These are phyloP conservation scores for Cryptocheilus praepositus DNA, from an alignment of 2,888 invertebrate species.

Conservation along the genomic window DNA sequence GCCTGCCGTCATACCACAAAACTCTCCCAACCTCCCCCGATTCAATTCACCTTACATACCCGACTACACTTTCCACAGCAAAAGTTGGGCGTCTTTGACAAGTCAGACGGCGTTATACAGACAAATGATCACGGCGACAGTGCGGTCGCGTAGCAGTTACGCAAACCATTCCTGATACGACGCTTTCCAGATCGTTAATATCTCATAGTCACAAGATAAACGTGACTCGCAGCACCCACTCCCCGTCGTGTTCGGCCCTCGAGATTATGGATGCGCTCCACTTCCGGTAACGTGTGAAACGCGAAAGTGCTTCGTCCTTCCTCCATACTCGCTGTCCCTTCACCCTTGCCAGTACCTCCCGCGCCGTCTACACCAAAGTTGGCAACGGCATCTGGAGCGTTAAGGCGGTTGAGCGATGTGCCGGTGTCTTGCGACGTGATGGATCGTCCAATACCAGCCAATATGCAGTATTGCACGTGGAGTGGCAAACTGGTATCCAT, in stretches of 20 bases:
- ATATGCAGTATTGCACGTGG: conserved; percentile 66
- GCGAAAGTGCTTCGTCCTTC: conserved; percentile 19
- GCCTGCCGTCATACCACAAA: not conserved
- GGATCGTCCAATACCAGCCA: conserved; percentile 68
- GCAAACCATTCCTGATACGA: conserved; percentile 19
- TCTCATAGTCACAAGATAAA: conserved; percentile 43
- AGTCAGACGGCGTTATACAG: not conserved
- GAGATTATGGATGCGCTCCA: conserved; percentile 56
- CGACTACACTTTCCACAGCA: not conserved
- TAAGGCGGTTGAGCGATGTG: conserved; percentile 68
- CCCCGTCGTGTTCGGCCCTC: conserved; percentile 13
- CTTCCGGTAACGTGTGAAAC: conserved; percentile 51
- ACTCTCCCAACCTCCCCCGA: too few species aligned
- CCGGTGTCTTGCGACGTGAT: conserved; percentile 65
- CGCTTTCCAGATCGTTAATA: conserved; percentile 41
- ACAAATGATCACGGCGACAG: conserved; percentile 11
- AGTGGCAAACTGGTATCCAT: conserved; percentile 66
- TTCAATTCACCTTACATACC: too few species aligned
- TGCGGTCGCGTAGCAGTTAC: conserved; percentile 14
- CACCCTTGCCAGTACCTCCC: conserved; percentile 5
- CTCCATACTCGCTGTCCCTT: not conserved
- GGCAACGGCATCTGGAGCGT: conserved; percentile 63
- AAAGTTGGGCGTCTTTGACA: not conserved
- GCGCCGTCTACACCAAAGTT: conserved; percentile 49
- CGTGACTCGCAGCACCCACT: conserved; percentile 26